Percentiles rank a stretch among this genome's conserved stretches.
Evolutionary conservation across 2,113 vertebrate genomes (phyloP).

Genomic region (Phalacrocorax carbo): DNA sequence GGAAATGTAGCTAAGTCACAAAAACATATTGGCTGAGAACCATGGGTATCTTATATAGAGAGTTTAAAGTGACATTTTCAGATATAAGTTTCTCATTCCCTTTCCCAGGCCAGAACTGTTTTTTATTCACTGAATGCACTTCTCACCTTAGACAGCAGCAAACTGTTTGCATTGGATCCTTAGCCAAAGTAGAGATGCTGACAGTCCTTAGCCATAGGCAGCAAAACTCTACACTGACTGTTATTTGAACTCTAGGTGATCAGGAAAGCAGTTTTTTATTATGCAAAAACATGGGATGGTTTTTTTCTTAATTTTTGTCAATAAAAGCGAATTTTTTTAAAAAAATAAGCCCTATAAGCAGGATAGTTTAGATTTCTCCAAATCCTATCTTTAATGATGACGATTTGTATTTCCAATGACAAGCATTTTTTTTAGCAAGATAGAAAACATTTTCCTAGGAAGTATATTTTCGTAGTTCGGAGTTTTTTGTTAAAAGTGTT

Average conservation of each 20-base stretch:
- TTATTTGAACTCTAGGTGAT: background rate
- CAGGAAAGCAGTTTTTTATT: background rate
- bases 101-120: background rate
- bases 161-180: background rate
- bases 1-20: conserved; percentile 35
- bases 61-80: background rate
- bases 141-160: background rate
- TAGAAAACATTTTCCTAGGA: conserved; percentile 9
- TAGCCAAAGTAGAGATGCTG: background rate
- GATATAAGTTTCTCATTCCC: background rate
- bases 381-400: background rate
- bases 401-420: background rate
- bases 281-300: background rate
- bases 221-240: background rate
- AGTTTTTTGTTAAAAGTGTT: background rate
- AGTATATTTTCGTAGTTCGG: background rate
- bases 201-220: background rate
- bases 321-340: background rate
- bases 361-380: background rate
- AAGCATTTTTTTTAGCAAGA: background rate
- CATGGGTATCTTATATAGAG: background rate
- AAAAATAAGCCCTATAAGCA: background rate
- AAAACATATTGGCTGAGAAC: conserved; percentile 13
- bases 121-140: background rate
- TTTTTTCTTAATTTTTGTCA: background rate